Conservation (phyloP, 2,113 vertebrate genomes). For the Sus scrofa region DNA sequence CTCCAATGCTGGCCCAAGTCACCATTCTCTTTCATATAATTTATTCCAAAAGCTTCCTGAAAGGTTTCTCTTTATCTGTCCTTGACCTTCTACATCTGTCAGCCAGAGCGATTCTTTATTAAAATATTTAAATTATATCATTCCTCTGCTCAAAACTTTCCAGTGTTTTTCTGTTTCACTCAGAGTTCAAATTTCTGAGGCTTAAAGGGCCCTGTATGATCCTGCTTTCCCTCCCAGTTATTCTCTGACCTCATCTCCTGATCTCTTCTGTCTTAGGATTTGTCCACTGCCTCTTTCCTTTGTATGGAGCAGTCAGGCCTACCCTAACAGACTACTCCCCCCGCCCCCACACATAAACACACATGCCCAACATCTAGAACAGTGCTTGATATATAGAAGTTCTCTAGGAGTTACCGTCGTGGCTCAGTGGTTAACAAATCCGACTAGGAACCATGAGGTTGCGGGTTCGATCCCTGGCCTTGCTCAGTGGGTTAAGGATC, state of each 20-base stretch:
- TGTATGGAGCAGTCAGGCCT: neutral
- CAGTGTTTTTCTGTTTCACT: neutral
- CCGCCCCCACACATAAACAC: neutral
- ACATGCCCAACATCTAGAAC: neutral
- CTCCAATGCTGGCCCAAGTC: neutral
- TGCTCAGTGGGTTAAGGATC: too few species aligned
- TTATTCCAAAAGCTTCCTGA: neutral
- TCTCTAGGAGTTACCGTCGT: too few species aligned
- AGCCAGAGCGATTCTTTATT: neutral
- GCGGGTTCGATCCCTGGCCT: too few species aligned
- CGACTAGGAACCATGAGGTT: too few species aligned
- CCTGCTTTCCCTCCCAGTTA: neutral
- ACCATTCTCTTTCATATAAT: neutral
- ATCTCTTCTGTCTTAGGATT: neutral
- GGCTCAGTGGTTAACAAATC: too few species aligned
- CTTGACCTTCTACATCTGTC: neutral
- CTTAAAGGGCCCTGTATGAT: neutral
- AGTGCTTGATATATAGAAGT: neutral
- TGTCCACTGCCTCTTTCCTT: neutral
- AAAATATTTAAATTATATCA: neutral
- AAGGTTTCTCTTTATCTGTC: neutral
- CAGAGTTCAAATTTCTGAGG: neutral
- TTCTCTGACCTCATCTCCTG: neutral
- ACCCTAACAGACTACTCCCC: neutral
- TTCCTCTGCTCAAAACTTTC: neutral